A percentile compares a stretch with the other conserved stretches of the same genome.
These are phyloP conservation scores for Pseudomugil gertrudae DNA, from an alignment of 2,797 vertebrate species.

Conservation along the genomic window DNA sequence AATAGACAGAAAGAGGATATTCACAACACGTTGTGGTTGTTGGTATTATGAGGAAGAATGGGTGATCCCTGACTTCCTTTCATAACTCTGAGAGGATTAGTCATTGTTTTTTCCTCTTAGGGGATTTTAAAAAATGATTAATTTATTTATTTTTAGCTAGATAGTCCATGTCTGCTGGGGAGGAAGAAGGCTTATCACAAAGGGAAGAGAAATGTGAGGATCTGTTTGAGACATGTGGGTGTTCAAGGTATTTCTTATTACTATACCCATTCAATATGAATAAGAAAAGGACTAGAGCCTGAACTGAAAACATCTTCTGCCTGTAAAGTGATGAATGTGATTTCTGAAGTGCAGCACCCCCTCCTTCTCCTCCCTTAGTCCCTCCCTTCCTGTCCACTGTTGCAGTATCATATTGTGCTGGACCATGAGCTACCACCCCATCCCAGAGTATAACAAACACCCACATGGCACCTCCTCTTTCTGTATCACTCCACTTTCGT, in stretches of 20 bases:
- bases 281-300: slow-evolving; percentile 30
- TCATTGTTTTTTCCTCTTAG: slow-evolving; percentile 34
- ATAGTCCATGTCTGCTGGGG: slow-evolving; percentile 38
- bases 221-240: slow-evolving; percentile 52
- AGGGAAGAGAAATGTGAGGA: slow-evolving; percentile 28
- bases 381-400: slow-evolving; percentile 28
- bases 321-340: slow-evolving; percentile 21
- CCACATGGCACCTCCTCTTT: slow-evolving; percentile 32
- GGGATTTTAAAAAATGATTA: slow-evolving; percentile 26
- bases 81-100: slow-evolving; percentile 61
- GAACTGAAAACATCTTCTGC: slow-evolving; percentile 13
- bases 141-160: slow-evolving; percentile 4
- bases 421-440: slow-evolving; percentile 59
- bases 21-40: slow-evolving; percentile 30
- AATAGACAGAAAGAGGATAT: slow-evolving; percentile 29
- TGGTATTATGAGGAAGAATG: slow-evolving; percentile 42
- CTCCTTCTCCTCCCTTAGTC: slow-evolving; percentile 3
- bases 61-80: slow-evolving; percentile 44
- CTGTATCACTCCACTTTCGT: slow-evolving; percentile 14
- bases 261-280: slow-evolving; percentile 21
- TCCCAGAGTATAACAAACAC: slow-evolving; percentile 54
- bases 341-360: slow-evolving; percentile 45
- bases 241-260: slow-evolving; percentile 40
- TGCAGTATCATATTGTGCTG: slow-evolving; percentile 62
- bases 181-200: slow-evolving; percentile 41